A percentile compares a stretch with the other conserved stretches of the same genome.
phyloP scores from a whole-genome alignment of 2,113 vertebrate genomes.

The Chitala chitala region DNA sequence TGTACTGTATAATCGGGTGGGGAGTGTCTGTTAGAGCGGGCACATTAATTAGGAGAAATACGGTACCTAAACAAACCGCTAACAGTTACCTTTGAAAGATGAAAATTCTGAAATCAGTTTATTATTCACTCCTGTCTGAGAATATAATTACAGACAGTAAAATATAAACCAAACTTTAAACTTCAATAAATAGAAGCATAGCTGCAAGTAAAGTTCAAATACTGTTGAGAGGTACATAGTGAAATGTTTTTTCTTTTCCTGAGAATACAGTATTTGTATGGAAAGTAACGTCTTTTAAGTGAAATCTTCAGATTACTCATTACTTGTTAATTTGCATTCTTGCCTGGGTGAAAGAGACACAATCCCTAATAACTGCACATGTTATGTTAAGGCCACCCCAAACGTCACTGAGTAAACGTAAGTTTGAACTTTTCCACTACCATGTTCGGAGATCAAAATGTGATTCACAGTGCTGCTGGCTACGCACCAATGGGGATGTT shows the following conservation, averaged over 20 bases:
- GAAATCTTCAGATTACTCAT: background rate
- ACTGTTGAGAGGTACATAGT: slow-evolving; percentile 18
- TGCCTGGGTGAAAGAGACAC: background rate
- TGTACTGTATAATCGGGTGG: too few relatives aligned
- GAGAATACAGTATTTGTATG: slow-evolving; percentile 36
- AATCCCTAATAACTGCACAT: background rate
- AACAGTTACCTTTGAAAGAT: slow-evolving; percentile 5
- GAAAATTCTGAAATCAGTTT: background rate
- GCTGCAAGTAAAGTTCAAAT: slow-evolving; percentile 47
- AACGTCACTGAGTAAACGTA: background rate
- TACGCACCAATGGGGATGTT: background rate
- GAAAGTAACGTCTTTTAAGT: background rate
- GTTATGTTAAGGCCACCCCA: background rate
- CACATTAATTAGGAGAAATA: too few relatives aligned
- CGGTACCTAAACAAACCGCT: too few relatives aligned
- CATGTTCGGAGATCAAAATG: background rate
- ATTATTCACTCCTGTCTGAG: too few relatives aligned
- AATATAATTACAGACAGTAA: slow-evolving; percentile 30
- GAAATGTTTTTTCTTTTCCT: slow-evolving; percentile 39
- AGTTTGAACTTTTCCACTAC: background rate
- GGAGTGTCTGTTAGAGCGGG: too few relatives aligned
- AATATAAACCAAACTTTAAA: too few relatives aligned
- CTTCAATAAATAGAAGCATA: slow-evolving; percentile 51
- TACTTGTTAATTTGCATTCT: background rate
- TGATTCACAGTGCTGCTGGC: background rate